A percentile compares a stretch with the other conserved stretches of the same genome.
phyloP scores from a whole-genome alignment of 2,797 vertebrate species.

The Nannoperca australis region DNA sequence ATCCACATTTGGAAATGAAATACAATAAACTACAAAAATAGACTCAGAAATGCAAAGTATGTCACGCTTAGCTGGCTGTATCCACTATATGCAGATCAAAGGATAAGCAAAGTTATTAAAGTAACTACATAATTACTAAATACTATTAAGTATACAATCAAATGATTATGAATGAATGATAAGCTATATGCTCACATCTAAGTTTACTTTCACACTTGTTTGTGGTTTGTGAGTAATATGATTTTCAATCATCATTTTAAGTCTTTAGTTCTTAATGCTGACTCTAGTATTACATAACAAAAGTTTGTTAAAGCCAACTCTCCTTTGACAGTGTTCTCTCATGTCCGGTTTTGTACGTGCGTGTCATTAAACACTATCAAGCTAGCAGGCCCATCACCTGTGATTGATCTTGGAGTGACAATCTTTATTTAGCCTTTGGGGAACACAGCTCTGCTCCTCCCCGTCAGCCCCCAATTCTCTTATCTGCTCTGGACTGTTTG shows the following conservation, averaged over 20 bases:
- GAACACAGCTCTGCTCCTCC: conserved; percentile 40
- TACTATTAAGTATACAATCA: too few relatives aligned
- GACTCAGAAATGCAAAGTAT: too few relatives aligned
- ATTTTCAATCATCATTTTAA: not conserved
- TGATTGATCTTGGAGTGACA: conserved; percentile 70
- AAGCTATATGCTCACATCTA: too few relatives aligned
- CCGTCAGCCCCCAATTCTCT: conserved; percentile 46
- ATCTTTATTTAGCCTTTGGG: conserved; percentile 69
- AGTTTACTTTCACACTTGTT: too few relatives aligned
- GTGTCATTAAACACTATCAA: conserved; percentile 30
- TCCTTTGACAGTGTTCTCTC: not conserved
- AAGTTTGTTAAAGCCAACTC: conserved; percentile 31
- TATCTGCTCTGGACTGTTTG: conserved; percentile 75
- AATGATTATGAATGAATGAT: too few relatives aligned
- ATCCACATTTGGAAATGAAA: too few relatives aligned
- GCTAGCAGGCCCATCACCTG: conserved; percentile 46
- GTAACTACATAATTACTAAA: too few relatives aligned
- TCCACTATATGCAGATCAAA: not conserved
- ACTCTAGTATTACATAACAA: not conserved
- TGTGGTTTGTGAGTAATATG: not conserved
- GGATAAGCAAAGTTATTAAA: not conserved
- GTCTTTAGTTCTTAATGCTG: not conserved
- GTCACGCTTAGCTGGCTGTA: not conserved
- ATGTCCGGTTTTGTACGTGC: conserved; percentile 4
- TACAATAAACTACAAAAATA: too few relatives aligned